Evolutionary conservation across 2,797 vertebrate species (phyloP).

Genomic region (Coilia nasus): DNA sequence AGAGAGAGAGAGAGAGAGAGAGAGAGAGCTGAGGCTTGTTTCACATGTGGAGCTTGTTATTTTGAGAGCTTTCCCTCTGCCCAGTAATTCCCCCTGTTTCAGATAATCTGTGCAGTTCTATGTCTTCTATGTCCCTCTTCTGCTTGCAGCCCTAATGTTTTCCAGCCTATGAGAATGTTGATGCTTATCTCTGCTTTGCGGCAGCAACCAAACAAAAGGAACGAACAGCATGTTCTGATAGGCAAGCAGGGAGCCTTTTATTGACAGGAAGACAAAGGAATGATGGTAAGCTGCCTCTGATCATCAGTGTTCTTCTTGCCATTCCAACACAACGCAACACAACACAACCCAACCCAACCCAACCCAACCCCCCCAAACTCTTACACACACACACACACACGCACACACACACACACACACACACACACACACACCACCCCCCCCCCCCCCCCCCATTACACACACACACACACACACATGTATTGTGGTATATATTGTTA

Average conservation of each 20-base stretch:
- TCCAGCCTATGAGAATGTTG: constrained; percentile 29
- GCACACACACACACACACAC: constrained; percentile 12
- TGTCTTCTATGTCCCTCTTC: constrained; percentile 41
- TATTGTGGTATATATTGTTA: no score
- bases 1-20: constrained; percentile 23
- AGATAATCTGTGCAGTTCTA: constrained; percentile 66
- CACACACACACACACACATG: not conserved
- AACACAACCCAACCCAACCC: not conserved
- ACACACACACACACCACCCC: constrained; percentile 18
- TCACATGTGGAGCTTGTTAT: constrained; percentile 72
- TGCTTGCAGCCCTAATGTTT: constrained; percentile 14
- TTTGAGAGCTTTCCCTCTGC: constrained; percentile 59
- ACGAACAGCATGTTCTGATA: not conserved
- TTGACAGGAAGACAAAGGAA: constrained; percentile 5
- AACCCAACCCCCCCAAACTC: no score
- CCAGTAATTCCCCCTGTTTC: constrained; percentile 59
- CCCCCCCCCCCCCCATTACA: no score
- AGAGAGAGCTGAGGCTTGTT: constrained; percentile 59
- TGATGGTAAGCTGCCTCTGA: not conserved
- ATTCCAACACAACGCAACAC: not conserved
- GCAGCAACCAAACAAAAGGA: constrained; percentile 30
- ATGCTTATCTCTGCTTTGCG: constrained; percentile 41
- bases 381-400: not conserved
- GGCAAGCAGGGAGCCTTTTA: not conserved
- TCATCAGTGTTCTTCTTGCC: constrained; percentile 6